These are phyloP conservation scores for Gerris lacustris DNA, from an alignment of 2,888 invertebrate species.

Conservation along the genomic window DNA sequence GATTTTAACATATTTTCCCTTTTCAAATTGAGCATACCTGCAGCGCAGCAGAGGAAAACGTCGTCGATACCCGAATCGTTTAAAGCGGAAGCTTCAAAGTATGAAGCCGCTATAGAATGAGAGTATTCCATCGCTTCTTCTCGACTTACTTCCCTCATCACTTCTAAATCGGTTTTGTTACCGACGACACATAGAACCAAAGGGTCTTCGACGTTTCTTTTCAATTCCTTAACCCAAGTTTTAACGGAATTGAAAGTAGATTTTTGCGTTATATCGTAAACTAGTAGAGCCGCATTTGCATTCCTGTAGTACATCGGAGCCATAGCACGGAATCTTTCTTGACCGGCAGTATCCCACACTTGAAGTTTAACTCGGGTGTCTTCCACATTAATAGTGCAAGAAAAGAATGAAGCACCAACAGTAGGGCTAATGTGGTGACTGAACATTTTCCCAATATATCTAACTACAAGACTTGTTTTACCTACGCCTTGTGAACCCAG, in stretches of 20 bases:
- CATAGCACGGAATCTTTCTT: constrained; percentile 79
- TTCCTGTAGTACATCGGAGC: constrained; percentile 91
- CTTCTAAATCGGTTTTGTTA: constrained; percentile 68
- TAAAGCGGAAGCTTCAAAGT: constrained; percentile 74
- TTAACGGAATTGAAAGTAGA: constrained; percentile 66
- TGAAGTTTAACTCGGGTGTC: constrained; percentile 61
- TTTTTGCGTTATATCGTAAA: constrained; percentile 70
- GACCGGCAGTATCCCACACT: constrained; percentile 84
- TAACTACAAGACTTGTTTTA: constrained; percentile 71
- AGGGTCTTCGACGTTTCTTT: constrained; percentile 61
- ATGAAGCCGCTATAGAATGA: constrained; percentile 64
- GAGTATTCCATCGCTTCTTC: constrained; percentile 67
- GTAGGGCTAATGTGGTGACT: constrained; percentile 66
- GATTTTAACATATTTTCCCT: not conserved
- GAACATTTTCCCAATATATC: constrained; percentile 67
- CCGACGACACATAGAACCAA: constrained; percentile 72
- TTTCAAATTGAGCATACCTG: constrained; percentile 18
- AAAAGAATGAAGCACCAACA: constrained; percentile 82
- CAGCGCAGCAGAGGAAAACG: constrained; percentile 45
- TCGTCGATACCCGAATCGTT: constrained; percentile 60
- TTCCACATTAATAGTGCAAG: constrained; percentile 63
- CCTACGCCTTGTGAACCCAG: constrained; percentile 80
- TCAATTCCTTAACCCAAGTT: constrained; percentile 59
- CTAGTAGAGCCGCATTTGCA: constrained; percentile 75
- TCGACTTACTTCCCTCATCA: constrained; percentile 45